Evolutionary conservation across 2,797 vertebrate genomes (phyloP), one percentile per base, ranked within the genome.

Genomic region (Macropus fuliginosus): DNA sequence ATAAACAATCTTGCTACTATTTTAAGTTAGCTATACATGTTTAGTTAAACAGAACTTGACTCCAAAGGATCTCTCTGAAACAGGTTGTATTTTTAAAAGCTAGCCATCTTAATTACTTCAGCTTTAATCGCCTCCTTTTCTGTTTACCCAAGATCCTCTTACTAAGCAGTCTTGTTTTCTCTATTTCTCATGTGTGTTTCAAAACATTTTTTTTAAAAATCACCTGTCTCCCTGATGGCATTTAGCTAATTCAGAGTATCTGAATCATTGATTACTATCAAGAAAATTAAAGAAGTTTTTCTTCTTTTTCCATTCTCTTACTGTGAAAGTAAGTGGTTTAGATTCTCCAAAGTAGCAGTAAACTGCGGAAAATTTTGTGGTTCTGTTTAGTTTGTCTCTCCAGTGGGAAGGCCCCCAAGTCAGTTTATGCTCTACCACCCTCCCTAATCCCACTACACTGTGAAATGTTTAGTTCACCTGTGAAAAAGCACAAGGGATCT

Each of bases 401-500:
- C 57, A 55, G 5, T 66, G 5, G 54, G 9, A 93, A 52, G 50
- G 94, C 34, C 13, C n/a, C 74, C 74, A 81, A 46, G 0, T 46
- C 56, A 56, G 8, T 92, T 91, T 12, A 55, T 74, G 56, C 0
- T 40, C 12, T 11, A 34, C 18, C n/a, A 57, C 24, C 14, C 16
- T 21, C 8, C 16, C 93, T 54, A 4, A 40, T 81, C 55, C 55
- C 28, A 55, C 54, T 0, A 5, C 4, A 56, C 91, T 91, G 24
- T 46, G 11, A 92, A n/a, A 56, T 27, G 14, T 29, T 89, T 54
- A 55, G 28, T 40, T 52, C 55, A 81, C 92, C 91, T 34, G 16
- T 52, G 96, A 55, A 24, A 50, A 62, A 54, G 31, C 81, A 94
- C 57, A 59, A 94, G 91, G 55, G 57, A 29, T 95, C 97, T 57